Evolutionary conservation across 2,113 vertebrate species (phyloP), one percentile per base, ranked within the genome.

Genomic region (Carollia perspicillata): DNA sequence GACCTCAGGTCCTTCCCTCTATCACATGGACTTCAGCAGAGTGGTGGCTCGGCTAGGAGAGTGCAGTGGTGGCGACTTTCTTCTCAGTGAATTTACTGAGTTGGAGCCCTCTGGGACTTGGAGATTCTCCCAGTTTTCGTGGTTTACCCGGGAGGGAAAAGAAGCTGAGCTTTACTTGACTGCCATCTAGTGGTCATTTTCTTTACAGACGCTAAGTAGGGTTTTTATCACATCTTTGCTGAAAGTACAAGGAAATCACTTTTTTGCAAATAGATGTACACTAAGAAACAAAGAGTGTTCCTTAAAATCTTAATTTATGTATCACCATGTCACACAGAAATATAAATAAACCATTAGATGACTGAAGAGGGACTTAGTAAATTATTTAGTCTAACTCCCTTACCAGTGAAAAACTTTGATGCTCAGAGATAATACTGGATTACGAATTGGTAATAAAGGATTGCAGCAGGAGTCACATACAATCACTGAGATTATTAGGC

Each of bases 111-210:
- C 37, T 2, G 1, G 10, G 17, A 30, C 60, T 69, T 85, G 20
- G 53, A 51, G 65, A 16, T 81, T 23, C 53, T 60, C 5, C 14
- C 18, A 7, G 7, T 26, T 22, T 37, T 44, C 17, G 14, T 30
- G 55, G 17, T 55, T 69, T 77, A 47, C 1, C 0, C 5, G 0
- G 18, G 1, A 12, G 23, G 1, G 6, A 12, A 3, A 40, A 71
- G 20, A 22, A 84, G 12, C 23, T 78, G 74, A 10, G 81, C 66
- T 87, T 92, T 47, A 79, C 49, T 74, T 89, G 93, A 65, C 68
- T 91, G 96, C 97, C 97, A 97, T 18, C 97, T 93, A 96, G 97
- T 83, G 97, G 93, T 26, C 55, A 95, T 23, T 75, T 72, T 84
- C 80, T 37, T 42, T 88, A 14, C 2, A 40, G 47, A 49, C 0